These are phyloP conservation scores for Tachycineta bicolor DNA, from an alignment of 2,113 vertebrate species.

Conservation along the genomic window DNA sequence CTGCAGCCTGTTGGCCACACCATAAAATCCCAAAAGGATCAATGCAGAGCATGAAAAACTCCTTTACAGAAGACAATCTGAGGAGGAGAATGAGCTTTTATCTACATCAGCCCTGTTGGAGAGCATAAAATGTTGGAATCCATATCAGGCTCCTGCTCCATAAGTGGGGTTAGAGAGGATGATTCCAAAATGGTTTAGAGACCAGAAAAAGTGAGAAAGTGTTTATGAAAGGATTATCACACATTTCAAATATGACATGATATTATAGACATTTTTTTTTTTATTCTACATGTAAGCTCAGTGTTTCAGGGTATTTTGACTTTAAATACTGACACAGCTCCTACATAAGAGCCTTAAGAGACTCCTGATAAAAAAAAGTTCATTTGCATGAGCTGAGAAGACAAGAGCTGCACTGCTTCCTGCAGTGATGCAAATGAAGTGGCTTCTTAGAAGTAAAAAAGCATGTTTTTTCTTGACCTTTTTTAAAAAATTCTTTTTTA, in stretches of 20 bases:
- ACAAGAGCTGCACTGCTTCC: background rate
- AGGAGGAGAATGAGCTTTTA: background rate
- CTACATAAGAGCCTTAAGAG: background rate
- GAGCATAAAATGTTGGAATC: background rate
- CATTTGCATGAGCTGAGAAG: background rate
- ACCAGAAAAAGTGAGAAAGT: background rate
- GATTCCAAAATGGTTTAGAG: background rate
- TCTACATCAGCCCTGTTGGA: background rate
- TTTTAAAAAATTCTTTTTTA: background rate
- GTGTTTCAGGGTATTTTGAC: background rate
- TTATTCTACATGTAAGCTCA: background rate
- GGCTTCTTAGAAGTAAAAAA: background rate
- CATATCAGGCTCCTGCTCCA: background rate
- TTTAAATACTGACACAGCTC: background rate
- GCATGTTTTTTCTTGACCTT: background rate
- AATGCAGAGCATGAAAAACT: background rate
- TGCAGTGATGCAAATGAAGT: slow-evolving; percentile 12
- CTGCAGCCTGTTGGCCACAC: background rate
- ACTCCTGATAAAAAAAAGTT: background rate
- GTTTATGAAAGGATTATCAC: background rate
- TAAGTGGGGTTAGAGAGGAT: background rate
- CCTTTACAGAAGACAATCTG: background rate
- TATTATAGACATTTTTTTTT: background rate
- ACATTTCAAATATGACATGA: background rate
- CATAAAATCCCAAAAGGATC: background rate